Evolutionary conservation across 2,113 vertebrate genomes (phyloP), one percentile per base, ranked within the genome.

Genomic region (Himantopus leucocephalus): DNA sequence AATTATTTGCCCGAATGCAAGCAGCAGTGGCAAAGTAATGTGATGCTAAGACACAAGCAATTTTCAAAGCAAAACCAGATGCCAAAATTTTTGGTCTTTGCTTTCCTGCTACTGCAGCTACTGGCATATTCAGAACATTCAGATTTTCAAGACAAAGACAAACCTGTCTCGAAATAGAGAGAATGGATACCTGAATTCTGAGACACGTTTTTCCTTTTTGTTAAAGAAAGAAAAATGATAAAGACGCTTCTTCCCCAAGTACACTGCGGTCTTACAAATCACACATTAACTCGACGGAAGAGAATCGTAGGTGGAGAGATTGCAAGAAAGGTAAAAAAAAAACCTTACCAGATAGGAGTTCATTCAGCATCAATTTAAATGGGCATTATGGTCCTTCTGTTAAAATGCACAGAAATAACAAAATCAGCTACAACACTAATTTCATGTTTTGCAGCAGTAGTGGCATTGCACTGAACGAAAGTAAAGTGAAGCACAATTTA

Each of bases 161-260:
- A 94, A 70, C 8, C 24, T 79, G 37, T 76, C 59, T 70, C n/a
- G n/a, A 79, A 72, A 81, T 4, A 84, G 34, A 39, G 15, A 72
- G 58, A 55, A 48, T 23, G 7, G 53, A 35, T 81, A 58, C 14
- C n/a, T 68, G 63, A 88, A 88, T 85, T 96, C 94, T 96, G 45
- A 96, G 66, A 92, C 29, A 17, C 4, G 5, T 66, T 95, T 78
- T 89, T 96, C 92, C 58, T 95, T 98, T 97, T 96, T 88, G 85
- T 97, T 97, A 84, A 98, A 99, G 98, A 99, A 97, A 98, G 98
- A 97, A 98, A 92, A 97, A 52, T 22, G 24, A 88, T 97, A 37
- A 98, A 98, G 94, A 93, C 97, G 14, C 8, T 96, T 53, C 90
- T 98, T 58, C 96, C 98, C 35, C 95, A 93, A 66, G 7, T 97